Percentiles rank a stretch among this genome's conserved stretches.
Conservation (phyloP, 2,113 vertebrate genomes). For the Hippocampus comes region DNA sequence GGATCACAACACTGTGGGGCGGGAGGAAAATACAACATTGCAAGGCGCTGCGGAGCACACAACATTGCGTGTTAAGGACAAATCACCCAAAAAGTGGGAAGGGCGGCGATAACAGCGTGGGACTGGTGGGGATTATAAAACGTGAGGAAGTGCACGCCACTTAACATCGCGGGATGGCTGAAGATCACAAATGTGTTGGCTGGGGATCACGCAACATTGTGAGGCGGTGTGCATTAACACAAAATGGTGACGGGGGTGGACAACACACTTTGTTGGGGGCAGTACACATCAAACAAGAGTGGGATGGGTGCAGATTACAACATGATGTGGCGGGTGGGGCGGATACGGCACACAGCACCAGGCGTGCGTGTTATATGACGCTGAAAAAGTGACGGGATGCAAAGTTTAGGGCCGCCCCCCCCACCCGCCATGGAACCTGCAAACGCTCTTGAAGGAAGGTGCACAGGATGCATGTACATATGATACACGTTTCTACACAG, state of each 20-base stretch:
- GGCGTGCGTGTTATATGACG: conserved; percentile 48
- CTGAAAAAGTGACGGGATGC: conserved; percentile 6
- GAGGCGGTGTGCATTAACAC: not conserved
- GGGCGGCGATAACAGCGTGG: too few species aligned
- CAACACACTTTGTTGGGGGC: not conserved
- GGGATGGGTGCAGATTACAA: not conserved
- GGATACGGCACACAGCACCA: conserved; percentile 64
- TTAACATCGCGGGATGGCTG: too few species aligned
- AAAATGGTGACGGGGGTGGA: not conserved
- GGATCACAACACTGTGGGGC: not conserved
- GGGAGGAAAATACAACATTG: not conserved
- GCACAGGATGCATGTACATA: conserved; percentile 72
- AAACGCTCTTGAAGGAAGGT: conserved; percentile 26
- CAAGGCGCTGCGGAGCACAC: too few species aligned
- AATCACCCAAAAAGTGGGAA: not conserved
- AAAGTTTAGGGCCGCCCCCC: conserved; percentile 15
- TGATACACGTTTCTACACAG: conserved; percentile 71
- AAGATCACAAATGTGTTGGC: not conserved
- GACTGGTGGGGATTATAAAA: too few species aligned
- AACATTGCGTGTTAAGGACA: not conserved
- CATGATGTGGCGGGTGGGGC: conserved; percentile 24
- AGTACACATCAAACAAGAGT: not conserved
- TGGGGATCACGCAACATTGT: not conserved
- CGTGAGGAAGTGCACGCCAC: not conserved
- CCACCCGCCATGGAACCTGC: not conserved